Evolutionary conservation across 2,888 invertebrate genomes (phyloP).

Genomic region (Lobophora halterata): DNA sequence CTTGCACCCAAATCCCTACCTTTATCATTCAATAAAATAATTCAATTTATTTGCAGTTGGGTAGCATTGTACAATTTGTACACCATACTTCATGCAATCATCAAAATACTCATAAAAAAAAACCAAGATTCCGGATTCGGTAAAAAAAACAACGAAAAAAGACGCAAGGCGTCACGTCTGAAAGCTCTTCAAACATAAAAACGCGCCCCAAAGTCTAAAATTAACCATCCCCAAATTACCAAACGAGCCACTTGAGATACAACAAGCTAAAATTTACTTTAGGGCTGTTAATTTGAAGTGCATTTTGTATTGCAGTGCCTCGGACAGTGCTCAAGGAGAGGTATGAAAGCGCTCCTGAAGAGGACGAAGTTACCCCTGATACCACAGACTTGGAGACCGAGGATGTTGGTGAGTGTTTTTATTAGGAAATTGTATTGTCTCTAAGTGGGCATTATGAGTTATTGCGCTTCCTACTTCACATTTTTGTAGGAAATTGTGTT

Average conservation of each 20-base stretch:
- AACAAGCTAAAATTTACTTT: slow-evolving; percentile 35
- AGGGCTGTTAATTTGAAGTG: slow-evolving; percentile 40
- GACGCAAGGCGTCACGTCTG: slow-evolving; percentile 45
- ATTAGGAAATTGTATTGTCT: slow-evolving; percentile 13
- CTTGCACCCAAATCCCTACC: too few relatives aligned
- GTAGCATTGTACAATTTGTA: too few relatives aligned
- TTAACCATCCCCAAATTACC: slow-evolving; percentile 59
- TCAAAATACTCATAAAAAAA: slow-evolving; percentile 38
- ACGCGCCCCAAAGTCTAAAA: slow-evolving; percentile 65
- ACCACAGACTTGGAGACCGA: slow-evolving; percentile 73
- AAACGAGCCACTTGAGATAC: slow-evolving; percentile 43
- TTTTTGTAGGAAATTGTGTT: too few relatives aligned
- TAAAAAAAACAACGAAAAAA: slow-evolving; percentile 39
- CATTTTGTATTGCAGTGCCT: slow-evolving; percentile 83
- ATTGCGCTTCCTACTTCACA: too few relatives aligned
- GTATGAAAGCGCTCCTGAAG: slow-evolving; percentile 88
- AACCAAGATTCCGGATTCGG: slow-evolving; percentile 31
- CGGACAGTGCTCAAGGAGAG: slow-evolving; percentile 91
- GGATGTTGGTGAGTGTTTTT: slow-evolving; percentile 75
- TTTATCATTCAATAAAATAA: too few relatives aligned
- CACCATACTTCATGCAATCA: too few relatives aligned
- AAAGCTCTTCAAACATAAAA: slow-evolving; percentile 50
- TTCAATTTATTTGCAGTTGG: too few relatives aligned
- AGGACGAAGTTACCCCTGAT: slow-evolving; percentile 85
- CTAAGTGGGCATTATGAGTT: slow-evolving; percentile 1